Evolutionary conservation across 1,140 invertebrate genomes (phyloP).

Genomic region (Cydia fagiglandana): DNA sequence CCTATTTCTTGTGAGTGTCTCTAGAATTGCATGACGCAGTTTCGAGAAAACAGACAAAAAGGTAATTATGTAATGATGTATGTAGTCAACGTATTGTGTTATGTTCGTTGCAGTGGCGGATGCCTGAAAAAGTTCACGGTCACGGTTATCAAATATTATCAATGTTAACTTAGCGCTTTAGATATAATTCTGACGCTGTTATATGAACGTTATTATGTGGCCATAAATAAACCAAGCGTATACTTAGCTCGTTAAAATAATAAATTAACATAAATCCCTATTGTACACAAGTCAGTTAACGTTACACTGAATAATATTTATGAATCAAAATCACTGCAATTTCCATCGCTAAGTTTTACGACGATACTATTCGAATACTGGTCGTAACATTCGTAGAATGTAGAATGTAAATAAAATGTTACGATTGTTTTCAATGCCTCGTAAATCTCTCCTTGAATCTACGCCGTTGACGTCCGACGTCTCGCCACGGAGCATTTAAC

Average conservation of each 20-base stretch:
- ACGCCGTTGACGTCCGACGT: constrained; percentile 33
- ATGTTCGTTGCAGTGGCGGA: neutral
- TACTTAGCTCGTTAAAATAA: neutral
- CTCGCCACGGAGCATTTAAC: neutral
- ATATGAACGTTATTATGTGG: neutral
- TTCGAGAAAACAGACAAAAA: neutral
- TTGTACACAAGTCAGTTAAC: neutral
- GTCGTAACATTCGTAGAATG: constrained; percentile 2
- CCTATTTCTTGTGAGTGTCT: neutral
- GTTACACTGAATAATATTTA: constrained; percentile 9
- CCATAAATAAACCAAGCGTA: neutral
- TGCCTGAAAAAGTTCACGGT: constrained; percentile 27
- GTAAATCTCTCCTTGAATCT: constrained; percentile 35
- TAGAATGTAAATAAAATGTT: constrained; percentile 34
- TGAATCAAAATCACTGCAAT: constrained; percentile 9
- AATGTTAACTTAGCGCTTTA: constrained; percentile 21
- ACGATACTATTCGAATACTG: constrained; percentile 9
- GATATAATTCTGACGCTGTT: constrained; percentile 22
- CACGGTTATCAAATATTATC: constrained; percentile 19
- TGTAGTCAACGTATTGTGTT: neutral
- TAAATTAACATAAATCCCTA: neutral
- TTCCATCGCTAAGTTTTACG: constrained; percentile 10
- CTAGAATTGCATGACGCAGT: neutral
- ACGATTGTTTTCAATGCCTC: constrained; percentile 31
- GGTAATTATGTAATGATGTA: neutral